Percentiles rank a stretch among this genome's conserved stretches.
Evolutionary conservation across 2,888 invertebrate species (phyloP).

Genomic region (Magallana nippona): DNA sequence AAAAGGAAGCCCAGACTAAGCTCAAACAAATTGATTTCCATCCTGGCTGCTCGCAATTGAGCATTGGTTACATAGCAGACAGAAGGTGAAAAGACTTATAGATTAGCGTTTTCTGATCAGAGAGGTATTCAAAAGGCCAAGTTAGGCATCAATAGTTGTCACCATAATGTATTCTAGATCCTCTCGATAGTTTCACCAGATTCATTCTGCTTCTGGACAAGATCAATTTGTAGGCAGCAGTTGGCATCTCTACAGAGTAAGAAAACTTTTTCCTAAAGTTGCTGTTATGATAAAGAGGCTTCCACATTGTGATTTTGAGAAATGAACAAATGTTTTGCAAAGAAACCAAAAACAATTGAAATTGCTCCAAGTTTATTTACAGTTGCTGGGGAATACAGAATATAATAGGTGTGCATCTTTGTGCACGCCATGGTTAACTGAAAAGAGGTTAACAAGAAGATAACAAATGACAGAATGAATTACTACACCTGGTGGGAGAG

Average conservation of each 20-base stretch:
- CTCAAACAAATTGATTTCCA: conserved; percentile 18
- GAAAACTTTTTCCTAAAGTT: neutral
- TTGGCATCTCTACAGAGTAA: neutral
- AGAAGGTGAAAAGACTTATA: conserved; percentile 13
- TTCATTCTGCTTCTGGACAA: neutral
- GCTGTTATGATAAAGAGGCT: too few relatives aligned
- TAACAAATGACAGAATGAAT: conserved; percentile 18
- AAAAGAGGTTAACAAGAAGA: conserved; percentile 5
- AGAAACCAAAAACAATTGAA: too few relatives aligned
- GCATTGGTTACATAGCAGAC: neutral
- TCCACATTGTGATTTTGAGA: too few relatives aligned
- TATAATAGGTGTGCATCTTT: neutral
- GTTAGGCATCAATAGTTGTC: conserved; percentile 29
- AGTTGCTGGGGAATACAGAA: too few relatives aligned
- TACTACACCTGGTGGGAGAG: conserved; percentile 14
- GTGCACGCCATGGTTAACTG: neutral
- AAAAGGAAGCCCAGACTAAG: conserved; percentile 9
- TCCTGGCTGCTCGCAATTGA: neutral
- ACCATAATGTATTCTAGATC: conserved; percentile 20
- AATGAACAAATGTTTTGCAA: too few relatives aligned
- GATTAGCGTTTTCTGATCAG: conserved; percentile 23
- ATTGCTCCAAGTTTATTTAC: too few relatives aligned
- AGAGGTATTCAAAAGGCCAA: neutral
- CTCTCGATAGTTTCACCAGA: neutral
- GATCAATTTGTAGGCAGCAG: neutral